Conservation (phyloP, 2,888 invertebrate genomes). For the Leptopilina syphax region DNA sequence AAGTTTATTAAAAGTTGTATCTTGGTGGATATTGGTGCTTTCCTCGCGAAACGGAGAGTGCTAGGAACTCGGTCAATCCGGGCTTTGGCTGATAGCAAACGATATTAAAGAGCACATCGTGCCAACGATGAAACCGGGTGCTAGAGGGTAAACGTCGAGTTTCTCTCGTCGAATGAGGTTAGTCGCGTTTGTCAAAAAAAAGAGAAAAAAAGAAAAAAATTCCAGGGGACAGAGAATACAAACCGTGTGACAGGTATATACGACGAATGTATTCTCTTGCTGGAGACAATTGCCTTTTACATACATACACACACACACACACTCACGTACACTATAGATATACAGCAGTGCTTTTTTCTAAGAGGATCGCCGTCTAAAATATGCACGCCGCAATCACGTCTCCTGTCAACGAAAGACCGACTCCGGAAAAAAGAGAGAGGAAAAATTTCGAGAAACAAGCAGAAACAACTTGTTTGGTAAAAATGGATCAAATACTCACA, state of each 20-base stretch:
- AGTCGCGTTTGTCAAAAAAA: slow-evolving; percentile 25
- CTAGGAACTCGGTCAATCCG: slow-evolving; percentile 46
- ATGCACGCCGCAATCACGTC: slow-evolving; percentile 55
- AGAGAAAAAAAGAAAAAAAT: neutral
- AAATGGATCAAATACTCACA: neutral
- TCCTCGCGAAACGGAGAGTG: slow-evolving; percentile 38
- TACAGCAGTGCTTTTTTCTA: neutral
- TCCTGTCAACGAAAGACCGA: neutral
- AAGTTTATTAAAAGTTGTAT: slow-evolving; percentile 41
- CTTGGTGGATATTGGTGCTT: slow-evolving; percentile 32
- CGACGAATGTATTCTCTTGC: neutral
- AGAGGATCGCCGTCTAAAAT: slow-evolving; percentile 45
- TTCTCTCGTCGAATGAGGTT: slow-evolving; percentile 27
- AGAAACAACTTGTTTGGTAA: neutral
- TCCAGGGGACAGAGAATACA: slow-evolving; percentile 1
- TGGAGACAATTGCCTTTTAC: slow-evolving; percentile 17
- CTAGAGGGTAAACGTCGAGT: slow-evolving; percentile 28
- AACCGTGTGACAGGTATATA: neutral
- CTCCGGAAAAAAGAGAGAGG: neutral
- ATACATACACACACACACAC: neutral
- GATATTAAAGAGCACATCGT: slow-evolving; percentile 43
- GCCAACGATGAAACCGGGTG: slow-evolving; percentile 13
- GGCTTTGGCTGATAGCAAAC: slow-evolving; percentile 42
- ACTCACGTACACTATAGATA: neutral
- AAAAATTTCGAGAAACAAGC: slow-evolving; percentile 4